Percentiles rank a stretch among this genome's conserved stretches.
Evolutionary conservation across 2,113 vertebrate genomes (phyloP).

Genomic region (Pseudolaguvia tuberculata): DNA sequence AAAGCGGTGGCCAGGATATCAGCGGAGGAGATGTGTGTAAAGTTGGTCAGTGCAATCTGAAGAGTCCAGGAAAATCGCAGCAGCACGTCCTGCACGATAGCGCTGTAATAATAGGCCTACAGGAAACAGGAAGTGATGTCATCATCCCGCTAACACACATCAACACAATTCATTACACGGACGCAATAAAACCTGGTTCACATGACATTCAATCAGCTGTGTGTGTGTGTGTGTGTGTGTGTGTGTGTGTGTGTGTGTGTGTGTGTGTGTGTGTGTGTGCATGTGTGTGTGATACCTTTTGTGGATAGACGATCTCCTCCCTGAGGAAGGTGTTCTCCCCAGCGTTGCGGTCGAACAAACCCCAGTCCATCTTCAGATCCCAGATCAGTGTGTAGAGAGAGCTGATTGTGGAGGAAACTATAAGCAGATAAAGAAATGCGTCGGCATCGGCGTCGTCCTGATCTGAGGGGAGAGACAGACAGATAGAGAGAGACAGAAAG

Average conservation of each 20-base stretch:
- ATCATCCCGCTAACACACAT: background rate
- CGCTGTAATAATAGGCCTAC: conserved; percentile 98
- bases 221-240: too few species aligned
- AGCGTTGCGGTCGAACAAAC: conserved; percentile 92
- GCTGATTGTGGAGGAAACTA: conserved; percentile 84
- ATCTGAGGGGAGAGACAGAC: conserved; percentile 66
- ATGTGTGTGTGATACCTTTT: conserved; percentile 76
- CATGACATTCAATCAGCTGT: too few species aligned
- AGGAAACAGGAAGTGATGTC: conserved; percentile 33
- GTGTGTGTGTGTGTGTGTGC: background rate
- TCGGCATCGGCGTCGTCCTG: conserved; percentile 78
- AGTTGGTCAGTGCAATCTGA: conserved; percentile 82
- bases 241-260: background rate
- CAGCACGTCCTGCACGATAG: conserved; percentile 91
- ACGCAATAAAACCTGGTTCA: too few species aligned
- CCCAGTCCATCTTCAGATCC: conserved; percentile 99
- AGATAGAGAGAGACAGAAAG: background rate
- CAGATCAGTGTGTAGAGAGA: conserved; percentile 96
- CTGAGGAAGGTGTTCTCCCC: conserved; percentile 96
- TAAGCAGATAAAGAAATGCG: conserved; percentile 95
- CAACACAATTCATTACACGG: too few species aligned
- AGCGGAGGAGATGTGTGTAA: conserved; percentile 67
- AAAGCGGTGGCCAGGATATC: conserved; percentile 88
- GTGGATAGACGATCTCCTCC: conserved; percentile 97
- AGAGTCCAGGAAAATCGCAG: conserved; percentile 96